These are phyloP conservation scores for Desmodus rotundus DNA, from an alignment of 2,113 vertebrate species.

Conservation along the genomic window DNA sequence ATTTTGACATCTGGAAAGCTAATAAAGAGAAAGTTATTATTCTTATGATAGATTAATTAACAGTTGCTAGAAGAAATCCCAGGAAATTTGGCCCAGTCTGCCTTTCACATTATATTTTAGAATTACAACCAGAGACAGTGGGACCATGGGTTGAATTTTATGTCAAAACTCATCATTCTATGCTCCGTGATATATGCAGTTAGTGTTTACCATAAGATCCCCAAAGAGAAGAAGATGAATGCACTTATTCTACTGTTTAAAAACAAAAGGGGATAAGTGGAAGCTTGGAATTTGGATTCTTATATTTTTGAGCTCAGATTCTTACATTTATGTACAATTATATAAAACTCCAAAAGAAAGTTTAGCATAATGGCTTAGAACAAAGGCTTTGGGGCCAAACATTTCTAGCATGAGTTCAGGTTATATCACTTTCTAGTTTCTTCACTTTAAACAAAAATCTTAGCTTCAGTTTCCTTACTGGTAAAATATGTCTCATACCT, in stretches of 20 bases:
- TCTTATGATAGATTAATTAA: background rate
- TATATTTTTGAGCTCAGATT: background rate
- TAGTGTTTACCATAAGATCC: background rate
- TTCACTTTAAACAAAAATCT: background rate
- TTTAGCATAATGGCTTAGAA: background rate
- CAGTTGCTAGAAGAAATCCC: background rate
- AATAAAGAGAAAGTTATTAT: constrained; percentile 2
- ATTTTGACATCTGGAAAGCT: background rate
- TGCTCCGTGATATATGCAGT: background rate
- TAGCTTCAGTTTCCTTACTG: background rate
- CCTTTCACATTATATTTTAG: background rate
- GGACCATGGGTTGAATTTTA: background rate
- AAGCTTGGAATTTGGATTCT: background rate
- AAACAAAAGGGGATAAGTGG: background rate
- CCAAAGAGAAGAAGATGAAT: background rate
- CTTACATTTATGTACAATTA: background rate
- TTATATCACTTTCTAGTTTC: background rate
- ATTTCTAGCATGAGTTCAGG: background rate
- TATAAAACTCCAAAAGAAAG: background rate
- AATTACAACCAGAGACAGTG: background rate
- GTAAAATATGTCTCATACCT: background rate
- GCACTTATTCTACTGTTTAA: background rate
- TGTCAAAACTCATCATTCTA: background rate
- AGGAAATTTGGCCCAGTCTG: background rate
- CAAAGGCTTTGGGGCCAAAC: background rate